These are phyloP conservation scores for Myanophis thanlyinensis DNA, from an alignment of 2,113 vertebrate species.

Conservation along the genomic window DNA sequence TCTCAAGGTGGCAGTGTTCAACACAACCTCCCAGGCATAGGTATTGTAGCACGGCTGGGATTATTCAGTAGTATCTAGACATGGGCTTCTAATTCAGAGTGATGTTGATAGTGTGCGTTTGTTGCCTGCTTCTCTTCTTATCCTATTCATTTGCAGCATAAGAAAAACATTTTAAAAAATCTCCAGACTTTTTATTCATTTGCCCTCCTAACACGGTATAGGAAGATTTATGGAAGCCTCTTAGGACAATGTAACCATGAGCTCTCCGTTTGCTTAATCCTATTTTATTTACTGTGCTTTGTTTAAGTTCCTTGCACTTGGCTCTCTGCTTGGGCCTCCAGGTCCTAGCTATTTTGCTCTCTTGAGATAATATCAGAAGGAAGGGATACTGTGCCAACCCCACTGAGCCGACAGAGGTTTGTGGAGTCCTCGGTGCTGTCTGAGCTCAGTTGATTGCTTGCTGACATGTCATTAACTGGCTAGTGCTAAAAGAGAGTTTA, in stretches of 20 bases:
- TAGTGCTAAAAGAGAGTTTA: not conserved
- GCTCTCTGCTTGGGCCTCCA: slow-evolving; percentile 44
- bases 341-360: not conserved
- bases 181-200: slow-evolving; percentile 4
- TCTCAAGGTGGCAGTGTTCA: not conserved
- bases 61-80: slow-evolving; percentile 5
- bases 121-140: slow-evolving; percentile 18
- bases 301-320: slow-evolving; percentile 30
- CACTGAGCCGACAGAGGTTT: not conserved
- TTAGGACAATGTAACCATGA: slow-evolving; percentile 18
- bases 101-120: not conserved
- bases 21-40: rapidly evolving
- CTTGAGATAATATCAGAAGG: not conserved
- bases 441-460: not conserved
- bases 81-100: not conserved
- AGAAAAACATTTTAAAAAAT: not conserved
- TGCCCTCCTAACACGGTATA: slow-evolving; percentile 16
- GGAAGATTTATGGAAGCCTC: slow-evolving; percentile 14
- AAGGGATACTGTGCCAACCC: slow-evolving; percentile 23
- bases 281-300: slow-evolving; percentile 37
- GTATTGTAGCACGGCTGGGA: not conserved
- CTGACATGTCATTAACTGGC: not conserved
- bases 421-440: not conserved
- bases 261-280: not conserved
- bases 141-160: not conserved